phyloP scores from a whole-genome alignment of 1,140 invertebrate genomes.

The Palaemon carinicauda region DNA sequence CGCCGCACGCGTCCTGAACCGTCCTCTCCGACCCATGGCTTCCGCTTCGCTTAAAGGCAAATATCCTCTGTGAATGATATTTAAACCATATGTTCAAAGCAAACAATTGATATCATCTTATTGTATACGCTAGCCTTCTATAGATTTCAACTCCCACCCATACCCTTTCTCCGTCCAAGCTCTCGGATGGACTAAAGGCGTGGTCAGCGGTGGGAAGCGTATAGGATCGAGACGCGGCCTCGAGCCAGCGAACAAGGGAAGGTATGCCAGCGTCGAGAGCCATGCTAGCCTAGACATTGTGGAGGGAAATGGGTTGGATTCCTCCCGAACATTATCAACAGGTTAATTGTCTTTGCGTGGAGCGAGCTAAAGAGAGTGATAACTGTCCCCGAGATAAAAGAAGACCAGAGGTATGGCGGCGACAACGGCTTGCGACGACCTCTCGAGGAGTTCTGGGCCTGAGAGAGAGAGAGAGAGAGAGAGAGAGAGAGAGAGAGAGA shows the following conservation, averaged over 20 bases:
- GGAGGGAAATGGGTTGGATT: slow-evolving; percentile 42
- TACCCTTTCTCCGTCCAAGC: not conserved
- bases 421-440: not conserved
- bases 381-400: slow-evolving; percentile 28
- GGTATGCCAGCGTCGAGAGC: slow-evolving; percentile 27
- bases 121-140: too few species aligned
- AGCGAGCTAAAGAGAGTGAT: slow-evolving; percentile 27
- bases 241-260: not conserved
- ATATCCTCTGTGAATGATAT: not conserved
- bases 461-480: not conserved
- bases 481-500: slow-evolving; percentile 9
- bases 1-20: slow-evolving; percentile 18
- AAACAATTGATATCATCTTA: too few species aligned
- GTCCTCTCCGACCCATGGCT: not conserved
- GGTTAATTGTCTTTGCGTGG: slow-evolving; percentile 42
- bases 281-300: slow-evolving; percentile 37
- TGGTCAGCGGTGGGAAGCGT: not conserved
- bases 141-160: too few species aligned
- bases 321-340: slow-evolving; percentile 40
- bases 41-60: not conserved
- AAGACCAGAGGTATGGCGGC: not conserved
- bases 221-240: not conserved
- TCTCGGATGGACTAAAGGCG: not conserved
- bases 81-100: too few species aligned
- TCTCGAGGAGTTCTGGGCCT: not conserved